A percentile compares a stretch with the other conserved stretches of the same genome.
Conservation (phyloP, 2,113 vertebrate genomes). For the Copsychus sechellarum region DNA sequence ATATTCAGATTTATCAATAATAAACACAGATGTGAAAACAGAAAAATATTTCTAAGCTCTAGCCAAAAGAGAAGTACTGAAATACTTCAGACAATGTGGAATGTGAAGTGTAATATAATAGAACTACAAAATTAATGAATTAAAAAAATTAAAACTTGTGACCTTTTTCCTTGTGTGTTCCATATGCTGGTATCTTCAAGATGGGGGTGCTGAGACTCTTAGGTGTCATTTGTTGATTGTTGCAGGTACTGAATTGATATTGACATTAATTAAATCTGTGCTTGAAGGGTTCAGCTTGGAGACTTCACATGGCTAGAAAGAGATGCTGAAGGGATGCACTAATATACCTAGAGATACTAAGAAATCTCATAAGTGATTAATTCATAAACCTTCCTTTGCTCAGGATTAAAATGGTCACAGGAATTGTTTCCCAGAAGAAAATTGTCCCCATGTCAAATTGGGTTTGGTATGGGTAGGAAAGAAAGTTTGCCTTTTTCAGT, state of each 20-base stretch:
- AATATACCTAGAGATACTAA: background rate
- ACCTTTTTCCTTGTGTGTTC: background rate
- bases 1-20: background rate
- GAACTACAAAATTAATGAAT: background rate
- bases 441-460: background rate
- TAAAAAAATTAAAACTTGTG: background rate
- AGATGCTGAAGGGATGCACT: constrained; percentile 8
- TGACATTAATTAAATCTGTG: constrained; percentile 27
- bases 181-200: background rate
- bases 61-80: background rate
- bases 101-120: background rate
- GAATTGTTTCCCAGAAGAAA: background rate
- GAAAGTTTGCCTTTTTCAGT: background rate
- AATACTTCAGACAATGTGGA: background rate
- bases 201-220: background rate
- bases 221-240: constrained; percentile 10
- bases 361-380: background rate
- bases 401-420: background rate
- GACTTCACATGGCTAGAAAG: background rate
- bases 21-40: background rate
- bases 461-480: background rate
- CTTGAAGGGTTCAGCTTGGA: background rate
- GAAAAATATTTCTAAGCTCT: background rate
- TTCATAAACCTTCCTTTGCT: background rate
- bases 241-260: constrained; percentile 5